Base-by-base conservation (phyloP, 23 tunicate genomes). In the Trididemnum clinides region DNA sequence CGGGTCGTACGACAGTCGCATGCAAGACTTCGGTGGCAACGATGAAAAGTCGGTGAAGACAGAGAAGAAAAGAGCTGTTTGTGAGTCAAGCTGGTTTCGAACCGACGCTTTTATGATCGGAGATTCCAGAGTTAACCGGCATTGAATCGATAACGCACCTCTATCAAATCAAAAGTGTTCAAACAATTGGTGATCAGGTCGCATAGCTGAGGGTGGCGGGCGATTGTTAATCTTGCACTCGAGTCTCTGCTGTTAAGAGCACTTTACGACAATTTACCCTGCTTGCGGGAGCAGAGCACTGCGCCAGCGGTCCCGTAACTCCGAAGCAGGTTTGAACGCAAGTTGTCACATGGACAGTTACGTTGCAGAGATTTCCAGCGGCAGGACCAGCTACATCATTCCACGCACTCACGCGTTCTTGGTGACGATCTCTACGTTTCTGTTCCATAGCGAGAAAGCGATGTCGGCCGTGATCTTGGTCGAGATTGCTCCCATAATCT, bases 101-200 rank as follows among this genome's bases (percentile, higher is more conserved):
- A 94, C 98, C 33, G 93, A 79, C n/a, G 98, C 98, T 36, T 94
- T 77, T 5, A 94, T 77, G 28, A 94, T 94, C 65, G 98, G 98
- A 21, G 98, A 94, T 76, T 94, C 98, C 0, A 94, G 82, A 30
- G 98, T 84, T 50, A 94, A 35, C 0, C 93, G 87, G 70, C 98
- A 89, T 86, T 94, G 98, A 25, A 94, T 64, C 0, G 98, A 89
- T 21, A 94, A 34, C 0, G 98, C 98, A 10, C 98, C 98, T 27
- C 98, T 94, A 80, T 6, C 23, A 26, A 62, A 22, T n/a, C n/a
- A n/a, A n/a, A n/a, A n/a, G n/a, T n/a, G n/a, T n/a, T n/a, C n/a
- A n/a, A n/a, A n/a, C n/a, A n/a, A n/a, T n/a, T n/a, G n/a, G n/a
- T n/a, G n/a, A n/a, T n/a, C n/a, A n/a, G n/a, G n/a, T n/a, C n/a